Conservation (phyloP, 2,113 vertebrate genomes). For the Phoenicopterus ruber region DNA sequence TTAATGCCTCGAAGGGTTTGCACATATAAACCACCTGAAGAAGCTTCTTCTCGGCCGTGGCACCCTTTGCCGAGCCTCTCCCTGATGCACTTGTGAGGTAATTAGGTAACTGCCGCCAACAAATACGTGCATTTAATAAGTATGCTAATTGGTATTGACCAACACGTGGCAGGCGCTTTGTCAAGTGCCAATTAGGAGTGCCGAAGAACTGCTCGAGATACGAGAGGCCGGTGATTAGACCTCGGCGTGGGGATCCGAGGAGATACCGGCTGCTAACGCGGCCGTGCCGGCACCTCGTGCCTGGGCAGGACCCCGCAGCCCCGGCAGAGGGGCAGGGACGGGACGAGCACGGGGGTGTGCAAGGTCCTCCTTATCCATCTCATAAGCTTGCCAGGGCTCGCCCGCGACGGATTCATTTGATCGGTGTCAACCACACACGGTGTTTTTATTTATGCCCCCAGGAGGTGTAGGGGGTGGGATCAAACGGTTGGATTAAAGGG, state of each 20-base stretch:
- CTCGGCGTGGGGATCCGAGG: neutral
- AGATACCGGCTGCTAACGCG: neutral
- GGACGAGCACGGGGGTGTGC: neutral
- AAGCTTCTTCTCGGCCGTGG: neutral
- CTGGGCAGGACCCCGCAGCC: neutral
- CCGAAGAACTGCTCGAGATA: neutral
- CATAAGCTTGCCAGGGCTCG: neutral
- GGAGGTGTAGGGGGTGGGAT: neutral
- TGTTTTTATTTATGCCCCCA: neutral
- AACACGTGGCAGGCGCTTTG: neutral
- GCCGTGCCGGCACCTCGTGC: neutral
- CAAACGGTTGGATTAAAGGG: neutral
- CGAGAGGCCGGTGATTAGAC: neutral
- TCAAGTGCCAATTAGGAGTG: conserved; percentile 32
- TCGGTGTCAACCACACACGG: fast-evolving
- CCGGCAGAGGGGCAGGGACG: neutral
- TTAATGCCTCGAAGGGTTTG: neutral
- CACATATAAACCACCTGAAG: neutral
- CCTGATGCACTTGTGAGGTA: neutral
- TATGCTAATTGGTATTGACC: conserved; percentile 67
- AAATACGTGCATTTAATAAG: conserved; percentile 7
- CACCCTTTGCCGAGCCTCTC: neutral
- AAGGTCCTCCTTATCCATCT: neutral
- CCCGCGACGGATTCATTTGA: fast-evolving
- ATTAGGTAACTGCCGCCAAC: conserved; percentile 31